phyloP scores from a whole-genome alignment of 2,113 vertebrate genomes.

The Hyaena hyaena region DNA sequence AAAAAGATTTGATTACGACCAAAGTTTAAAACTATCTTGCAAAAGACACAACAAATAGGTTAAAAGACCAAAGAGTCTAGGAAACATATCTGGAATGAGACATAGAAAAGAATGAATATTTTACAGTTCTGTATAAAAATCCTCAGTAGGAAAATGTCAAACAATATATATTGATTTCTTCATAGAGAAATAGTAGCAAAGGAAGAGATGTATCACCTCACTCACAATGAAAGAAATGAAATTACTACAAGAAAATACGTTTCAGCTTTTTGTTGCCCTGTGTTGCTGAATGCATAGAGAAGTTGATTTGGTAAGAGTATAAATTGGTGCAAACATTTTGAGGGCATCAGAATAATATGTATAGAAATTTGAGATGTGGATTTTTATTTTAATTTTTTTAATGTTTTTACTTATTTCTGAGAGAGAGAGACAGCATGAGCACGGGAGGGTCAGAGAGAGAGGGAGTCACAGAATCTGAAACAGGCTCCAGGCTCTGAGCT shows the following conservation, averaged over 20 bases:
- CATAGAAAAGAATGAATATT: neutral
- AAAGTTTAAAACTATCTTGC: neutral
- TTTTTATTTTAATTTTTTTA: neutral
- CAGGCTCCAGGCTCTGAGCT: too few species aligned
- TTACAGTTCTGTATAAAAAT: neutral
- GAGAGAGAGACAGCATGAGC: too few species aligned
- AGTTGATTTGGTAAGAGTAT: neutral
- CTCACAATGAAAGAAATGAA: neutral
- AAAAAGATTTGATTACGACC: neutral
- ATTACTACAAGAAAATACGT: neutral
- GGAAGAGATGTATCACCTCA: neutral
- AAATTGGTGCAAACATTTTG: neutral
- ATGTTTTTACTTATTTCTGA: too few species aligned
- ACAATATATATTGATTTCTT: neutral
- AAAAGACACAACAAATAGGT: neutral
- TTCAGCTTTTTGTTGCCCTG: neutral
- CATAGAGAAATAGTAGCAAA: neutral
- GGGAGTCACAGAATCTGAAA: too few species aligned
- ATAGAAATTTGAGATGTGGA: neutral
- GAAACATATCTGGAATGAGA: neutral
- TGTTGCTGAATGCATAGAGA: neutral
- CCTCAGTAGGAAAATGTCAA: neutral
- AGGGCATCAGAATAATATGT: neutral
- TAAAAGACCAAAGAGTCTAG: neutral
- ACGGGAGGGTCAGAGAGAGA: too few species aligned